Evolutionary conservation across 2,113 vertebrate species (phyloP).

Genomic region (Grammomys dolichurus): DNA sequence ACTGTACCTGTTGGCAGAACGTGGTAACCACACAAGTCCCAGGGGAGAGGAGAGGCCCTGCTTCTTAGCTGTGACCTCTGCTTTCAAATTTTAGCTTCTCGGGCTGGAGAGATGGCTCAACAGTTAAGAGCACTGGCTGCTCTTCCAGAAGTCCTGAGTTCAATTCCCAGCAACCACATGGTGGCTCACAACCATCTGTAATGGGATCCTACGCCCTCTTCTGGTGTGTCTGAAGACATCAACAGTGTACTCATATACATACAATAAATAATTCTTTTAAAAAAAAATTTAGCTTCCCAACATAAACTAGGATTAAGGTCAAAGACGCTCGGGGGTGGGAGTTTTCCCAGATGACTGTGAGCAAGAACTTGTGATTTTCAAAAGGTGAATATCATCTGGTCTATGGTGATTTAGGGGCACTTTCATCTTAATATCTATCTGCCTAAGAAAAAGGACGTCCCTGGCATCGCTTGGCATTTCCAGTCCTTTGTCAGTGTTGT

Average conservation of each 20-base stretch:
- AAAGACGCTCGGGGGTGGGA: not conserved
- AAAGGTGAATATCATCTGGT: conserved; percentile 47
- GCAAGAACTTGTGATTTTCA: not conserved
- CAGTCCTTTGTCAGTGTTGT: conserved; percentile 22
- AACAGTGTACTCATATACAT: no score
- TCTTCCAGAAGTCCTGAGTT: no score
- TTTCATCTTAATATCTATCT: conserved; percentile 46
- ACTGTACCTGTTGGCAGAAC: not conserved
- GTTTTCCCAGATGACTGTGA: not conserved
- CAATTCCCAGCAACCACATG: no score
- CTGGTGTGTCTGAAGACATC: no score
- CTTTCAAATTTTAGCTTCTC: conserved; percentile 3
- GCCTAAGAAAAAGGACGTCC: conserved; percentile 23
- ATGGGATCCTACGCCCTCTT: no score
- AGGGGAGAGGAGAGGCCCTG: not conserved
- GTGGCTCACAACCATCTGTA: no score
- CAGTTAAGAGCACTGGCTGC: no score
- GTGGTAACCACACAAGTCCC: not conserved
- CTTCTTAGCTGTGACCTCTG: not conserved
- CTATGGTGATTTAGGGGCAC: conserved; percentile 14
- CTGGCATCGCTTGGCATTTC: not conserved
- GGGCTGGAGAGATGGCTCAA: no score
- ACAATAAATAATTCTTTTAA: no score
- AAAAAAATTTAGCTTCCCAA: not conserved
- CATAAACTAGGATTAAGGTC: conserved; percentile 12